Evolutionary conservation across 2,113 vertebrate genomes (phyloP).

Genomic region (Cacatua alba): DNA sequence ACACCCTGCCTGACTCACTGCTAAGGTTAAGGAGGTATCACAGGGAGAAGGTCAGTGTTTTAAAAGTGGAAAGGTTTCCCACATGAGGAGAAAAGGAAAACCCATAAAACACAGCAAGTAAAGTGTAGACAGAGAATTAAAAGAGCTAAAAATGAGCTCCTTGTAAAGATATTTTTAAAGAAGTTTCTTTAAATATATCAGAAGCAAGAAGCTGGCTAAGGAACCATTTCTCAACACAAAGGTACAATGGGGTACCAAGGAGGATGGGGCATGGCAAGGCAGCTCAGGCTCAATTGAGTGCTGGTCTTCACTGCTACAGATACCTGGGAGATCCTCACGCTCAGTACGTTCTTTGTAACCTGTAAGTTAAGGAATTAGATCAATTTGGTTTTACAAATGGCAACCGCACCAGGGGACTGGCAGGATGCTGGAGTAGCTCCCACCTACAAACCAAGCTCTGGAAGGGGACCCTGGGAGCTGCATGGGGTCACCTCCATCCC

Average conservation of each 20-base stretch:
- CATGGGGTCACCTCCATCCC: background rate
- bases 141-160: background rate
- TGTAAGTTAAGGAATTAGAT: background rate
- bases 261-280: background rate
- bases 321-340: background rate
- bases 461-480: background rate
- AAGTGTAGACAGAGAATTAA: background rate
- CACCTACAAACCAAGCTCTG: background rate
- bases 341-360: background rate
- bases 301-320: background rate
- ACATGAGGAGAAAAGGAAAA: constrained; percentile 17
- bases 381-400: background rate
- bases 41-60: constrained; percentile 21
- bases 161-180: background rate
- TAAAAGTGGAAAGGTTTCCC: constrained; percentile 34
- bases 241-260: background rate
- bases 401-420: background rate
- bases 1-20: constrained; percentile 14
- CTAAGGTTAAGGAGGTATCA: constrained; percentile 46
- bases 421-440: background rate
- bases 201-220: background rate
- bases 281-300: background rate
- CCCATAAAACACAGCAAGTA: background rate
- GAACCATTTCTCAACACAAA: background rate
- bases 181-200: background rate